A percentile compares a stretch with the other conserved stretches of the same genome.
These are phyloP conservation scores for Zosterops japonicus DNA, from an alignment of 2,113 vertebrate species.

Conservation along the genomic window DNA sequence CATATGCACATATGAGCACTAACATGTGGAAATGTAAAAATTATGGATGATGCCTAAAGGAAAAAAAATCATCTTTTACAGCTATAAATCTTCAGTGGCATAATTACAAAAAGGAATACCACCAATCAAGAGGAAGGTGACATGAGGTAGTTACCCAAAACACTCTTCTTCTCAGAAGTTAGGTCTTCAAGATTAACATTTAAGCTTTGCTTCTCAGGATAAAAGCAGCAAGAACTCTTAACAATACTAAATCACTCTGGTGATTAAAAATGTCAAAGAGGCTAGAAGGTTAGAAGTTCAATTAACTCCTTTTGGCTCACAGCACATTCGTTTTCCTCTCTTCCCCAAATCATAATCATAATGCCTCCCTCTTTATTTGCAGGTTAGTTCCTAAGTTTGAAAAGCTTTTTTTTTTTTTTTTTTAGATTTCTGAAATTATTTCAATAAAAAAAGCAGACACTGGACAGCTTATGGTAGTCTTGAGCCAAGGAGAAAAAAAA, in stretches of 20 bases:
- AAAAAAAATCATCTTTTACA: neutral
- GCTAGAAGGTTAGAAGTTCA: slow-evolving; percentile 5
- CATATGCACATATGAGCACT: neutral
- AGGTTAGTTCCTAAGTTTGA: neutral
- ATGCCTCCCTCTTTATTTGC: neutral
- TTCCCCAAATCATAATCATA: neutral
- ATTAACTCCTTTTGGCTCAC: neutral
- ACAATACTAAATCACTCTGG: slow-evolving; percentile 12
- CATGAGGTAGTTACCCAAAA: neutral
- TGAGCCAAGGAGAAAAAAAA: neutral
- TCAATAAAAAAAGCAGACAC: neutral
- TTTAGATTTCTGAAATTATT: neutral
- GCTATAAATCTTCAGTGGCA: neutral
- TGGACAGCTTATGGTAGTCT: neutral
- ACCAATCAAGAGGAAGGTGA: neutral
- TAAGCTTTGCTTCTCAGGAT: slow-evolving; percentile 26
- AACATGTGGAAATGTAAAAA: neutral
- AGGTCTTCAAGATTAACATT: slow-evolving; percentile 12
- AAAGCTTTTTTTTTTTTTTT: neutral
- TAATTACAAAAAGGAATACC: neutral
- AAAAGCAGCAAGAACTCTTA: slow-evolving; percentile 25
- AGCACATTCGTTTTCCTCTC: neutral
- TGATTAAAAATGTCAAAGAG: slow-evolving; percentile 20
- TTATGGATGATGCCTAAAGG: neutral
- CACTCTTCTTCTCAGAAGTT: neutral